Evolutionary conservation across 1,140 invertebrate species (phyloP).

Genomic region (Diprion similis): DNA sequence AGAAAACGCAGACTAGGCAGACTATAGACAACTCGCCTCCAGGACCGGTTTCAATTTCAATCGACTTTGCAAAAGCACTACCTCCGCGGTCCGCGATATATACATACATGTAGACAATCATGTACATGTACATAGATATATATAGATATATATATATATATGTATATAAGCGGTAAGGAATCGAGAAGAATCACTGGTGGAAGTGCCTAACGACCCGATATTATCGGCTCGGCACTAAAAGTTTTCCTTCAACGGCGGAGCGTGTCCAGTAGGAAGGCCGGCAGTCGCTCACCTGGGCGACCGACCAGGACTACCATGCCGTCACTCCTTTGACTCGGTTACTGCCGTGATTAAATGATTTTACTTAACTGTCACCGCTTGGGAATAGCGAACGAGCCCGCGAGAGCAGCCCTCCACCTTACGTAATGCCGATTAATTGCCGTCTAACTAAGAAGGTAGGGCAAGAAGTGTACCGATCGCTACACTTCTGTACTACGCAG

Average conservation of each 20-base stretch:
- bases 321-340: background rate
- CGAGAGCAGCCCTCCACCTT: background rate
- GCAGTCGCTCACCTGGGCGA: constrained; percentile 3
- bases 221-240: constrained; percentile 1
- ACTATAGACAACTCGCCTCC: background rate
- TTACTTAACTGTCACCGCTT: background rate
- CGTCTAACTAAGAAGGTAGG: background rate
- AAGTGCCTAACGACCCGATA: constrained; percentile 7
- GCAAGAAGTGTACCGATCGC: background rate
- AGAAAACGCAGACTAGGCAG: background rate
- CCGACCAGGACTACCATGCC: background rate
- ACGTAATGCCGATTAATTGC: constrained; percentile 3
- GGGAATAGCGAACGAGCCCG: no score
- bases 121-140: no score
- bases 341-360: background rate
- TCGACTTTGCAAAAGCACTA: background rate
- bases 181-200: constrained; percentile 2
- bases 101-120: no score
- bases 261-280: constrained; percentile 8
- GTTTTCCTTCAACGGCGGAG: constrained; percentile 1
- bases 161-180: background rate
- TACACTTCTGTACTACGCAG: background rate
- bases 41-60: constrained; percentile 7
- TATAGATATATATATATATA: background rate
- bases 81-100: background rate